A percentile compares a stretch with the other conserved stretches of the same genome.
Conservation (phyloP, 2,797 vertebrate genomes). For the Monodelphis domestica region DNA sequence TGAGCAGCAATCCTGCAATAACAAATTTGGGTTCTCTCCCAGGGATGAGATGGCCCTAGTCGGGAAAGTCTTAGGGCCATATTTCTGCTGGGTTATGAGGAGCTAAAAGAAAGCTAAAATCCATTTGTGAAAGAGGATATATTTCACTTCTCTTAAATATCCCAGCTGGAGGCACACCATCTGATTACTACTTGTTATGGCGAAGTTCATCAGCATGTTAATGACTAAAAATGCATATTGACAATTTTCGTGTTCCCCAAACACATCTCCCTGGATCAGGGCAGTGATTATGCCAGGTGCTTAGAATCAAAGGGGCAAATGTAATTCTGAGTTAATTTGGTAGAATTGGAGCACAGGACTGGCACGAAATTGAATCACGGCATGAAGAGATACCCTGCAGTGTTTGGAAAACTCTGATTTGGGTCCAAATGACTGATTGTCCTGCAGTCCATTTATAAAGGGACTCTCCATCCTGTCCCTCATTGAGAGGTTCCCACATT, state of each 20-base stretch:
- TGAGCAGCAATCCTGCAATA: background rate
- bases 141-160: constrained; percentile 4
- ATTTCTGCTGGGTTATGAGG: background rate
- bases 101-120: background rate
- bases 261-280: background rate
- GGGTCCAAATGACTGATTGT: background rate
- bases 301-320: background rate
- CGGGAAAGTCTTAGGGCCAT: background rate
- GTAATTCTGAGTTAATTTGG: background rate
- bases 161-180: background rate
- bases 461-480: background rate
- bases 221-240: constrained; percentile 10
- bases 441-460: background rate
- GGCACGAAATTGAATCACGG: background rate
- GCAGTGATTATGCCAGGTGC: background rate
- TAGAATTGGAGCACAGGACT: background rate
- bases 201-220: background rate
- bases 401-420: background rate
- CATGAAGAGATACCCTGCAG: background rate
- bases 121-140: background rate
- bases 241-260: background rate
- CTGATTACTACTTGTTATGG: background rate
- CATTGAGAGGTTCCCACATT: background rate
- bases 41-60: background rate
- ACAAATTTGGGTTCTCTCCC: background rate